A percentile compares a stretch with the other conserved stretches of the same genome.
Evolutionary conservation across 2,113 vertebrate genomes (phyloP).

Genomic region (Planiliza haematocheilus): DNA sequence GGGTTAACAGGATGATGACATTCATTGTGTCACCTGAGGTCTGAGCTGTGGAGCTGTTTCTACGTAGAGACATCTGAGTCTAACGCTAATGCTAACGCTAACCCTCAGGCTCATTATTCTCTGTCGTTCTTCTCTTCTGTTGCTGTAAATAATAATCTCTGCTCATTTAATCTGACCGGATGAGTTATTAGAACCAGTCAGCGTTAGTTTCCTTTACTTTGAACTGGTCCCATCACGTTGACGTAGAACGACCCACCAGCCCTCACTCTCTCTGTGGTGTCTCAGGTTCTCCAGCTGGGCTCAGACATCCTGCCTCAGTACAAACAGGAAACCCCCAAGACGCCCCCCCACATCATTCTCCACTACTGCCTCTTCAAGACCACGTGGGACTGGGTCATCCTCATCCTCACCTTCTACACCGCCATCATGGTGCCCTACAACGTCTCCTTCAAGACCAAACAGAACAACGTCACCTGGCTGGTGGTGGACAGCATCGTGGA

Average conservation of each 20-base stretch:
- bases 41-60: too few species aligned
- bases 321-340: constrained; percentile 98
- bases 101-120: too few species aligned
- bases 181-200: too few species aligned
- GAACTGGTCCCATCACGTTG: too few species aligned
- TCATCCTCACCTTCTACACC: constrained; percentile 98
- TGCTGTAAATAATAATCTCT: too few species aligned
- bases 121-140: too few species aligned
- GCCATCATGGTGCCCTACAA: constrained; percentile 99
- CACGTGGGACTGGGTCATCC: constrained; percentile 99
- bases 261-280: background rate
- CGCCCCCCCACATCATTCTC: constrained; percentile 96
- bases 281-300: constrained; percentile 94
- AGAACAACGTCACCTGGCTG: constrained; percentile 98
- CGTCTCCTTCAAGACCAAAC: constrained; percentile 97
- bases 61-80: too few species aligned
- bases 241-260: background rate
- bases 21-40: too few species aligned
- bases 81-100: too few species aligned
- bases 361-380: constrained; percentile 99
- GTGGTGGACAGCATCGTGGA: constrained; percentile 98
- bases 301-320: constrained; percentile 98
- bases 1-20: too few species aligned
- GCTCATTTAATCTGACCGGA: too few species aligned
- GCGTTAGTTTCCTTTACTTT: background rate